Evolutionary conservation across 2,888 invertebrate genomes (phyloP).

Genomic region (Hydrotaea diabolus): DNA sequence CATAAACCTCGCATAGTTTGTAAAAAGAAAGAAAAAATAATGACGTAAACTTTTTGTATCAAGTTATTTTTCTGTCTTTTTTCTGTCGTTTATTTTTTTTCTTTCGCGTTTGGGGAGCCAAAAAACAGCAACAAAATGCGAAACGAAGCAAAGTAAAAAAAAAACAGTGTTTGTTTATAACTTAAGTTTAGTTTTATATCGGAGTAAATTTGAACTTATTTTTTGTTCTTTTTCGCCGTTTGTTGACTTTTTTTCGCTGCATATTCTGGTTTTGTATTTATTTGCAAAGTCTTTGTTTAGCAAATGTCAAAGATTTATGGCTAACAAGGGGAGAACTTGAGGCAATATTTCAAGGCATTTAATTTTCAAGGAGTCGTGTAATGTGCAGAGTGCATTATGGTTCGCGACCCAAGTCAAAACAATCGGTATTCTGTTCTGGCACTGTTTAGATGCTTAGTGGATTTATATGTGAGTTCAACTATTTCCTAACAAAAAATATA

Average conservation of each 20-base stretch:
- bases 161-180: constrained; percentile 24
- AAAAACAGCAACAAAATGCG: neutral
- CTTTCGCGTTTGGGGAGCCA: neutral
- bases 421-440: no score
- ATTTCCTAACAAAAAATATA: no score
- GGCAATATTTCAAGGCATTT: neutral
- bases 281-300: neutral
- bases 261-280: neutral
- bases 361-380: neutral
- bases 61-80: neutral
- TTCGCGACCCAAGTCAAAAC: no score
- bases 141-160: neutral
- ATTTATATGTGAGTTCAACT: no score
- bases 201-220: constrained; percentile 28
- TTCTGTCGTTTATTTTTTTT: neutral
- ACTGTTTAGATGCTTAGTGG: no score
- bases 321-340: neutral
- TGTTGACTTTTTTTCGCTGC: neutral
- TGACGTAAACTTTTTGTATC: constrained; percentile 19
- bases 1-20: constrained; percentile 12
- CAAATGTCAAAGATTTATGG: neutral
- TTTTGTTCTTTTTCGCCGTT: constrained; percentile 2
- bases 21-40: constrained; percentile 2
- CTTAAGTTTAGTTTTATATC: constrained; percentile 26
- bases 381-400: no score